Evolutionary conservation across 2,797 vertebrate genomes (phyloP), one percentile per base, ranked within the genome.

Genomic region (Antrozous pallidus): DNA sequence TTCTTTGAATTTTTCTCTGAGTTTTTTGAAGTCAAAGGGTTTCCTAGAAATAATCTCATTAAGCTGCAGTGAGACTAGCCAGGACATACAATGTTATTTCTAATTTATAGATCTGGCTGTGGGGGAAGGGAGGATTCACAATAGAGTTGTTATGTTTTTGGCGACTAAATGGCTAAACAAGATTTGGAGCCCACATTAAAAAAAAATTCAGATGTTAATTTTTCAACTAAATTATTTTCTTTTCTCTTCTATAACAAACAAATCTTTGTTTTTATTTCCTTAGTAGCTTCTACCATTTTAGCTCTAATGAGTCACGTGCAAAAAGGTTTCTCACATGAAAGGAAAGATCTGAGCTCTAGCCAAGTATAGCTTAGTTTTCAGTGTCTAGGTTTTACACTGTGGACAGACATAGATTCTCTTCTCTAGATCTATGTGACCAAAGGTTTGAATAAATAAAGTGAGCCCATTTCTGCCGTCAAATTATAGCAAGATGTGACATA

Each of bases 51-150:
- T 96, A 94, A 96, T 91, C 74, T 95, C 56, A 92, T 97, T 95
- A 93, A 81, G 12, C 70, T 95, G 74, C 40, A 47, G 69, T 95
- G 94, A 96, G 85, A 92, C 90, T 85, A 90, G 17, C 94, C 93
- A 95, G 96, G 84, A 85, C 84, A 90, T 89, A 96, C 73, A 97
- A 67, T 96, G 56, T 96, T 96, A 97, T 94, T 96, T 96, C 90
- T 95, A 92, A 94, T 95, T 95, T 94, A 84, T 79, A 94, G 73
- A 89, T 93, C 67, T 94, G 87, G 38, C 67, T 79, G 58, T 40
- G 6, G 74, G 65, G 54, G 51, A 89, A 88, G 75, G 73, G 67
- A 54, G 28, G 36, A 45, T 65, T 56, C 83, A 97, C 69, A 94
- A 51, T 71, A 75, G 84, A 80, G 40, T 87, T 8, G 1, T 56